These are phyloP conservation scores for Drosophila tsacasi DNA, from an alignment of 1,140 invertebrate species.

Conservation along the genomic window DNA sequence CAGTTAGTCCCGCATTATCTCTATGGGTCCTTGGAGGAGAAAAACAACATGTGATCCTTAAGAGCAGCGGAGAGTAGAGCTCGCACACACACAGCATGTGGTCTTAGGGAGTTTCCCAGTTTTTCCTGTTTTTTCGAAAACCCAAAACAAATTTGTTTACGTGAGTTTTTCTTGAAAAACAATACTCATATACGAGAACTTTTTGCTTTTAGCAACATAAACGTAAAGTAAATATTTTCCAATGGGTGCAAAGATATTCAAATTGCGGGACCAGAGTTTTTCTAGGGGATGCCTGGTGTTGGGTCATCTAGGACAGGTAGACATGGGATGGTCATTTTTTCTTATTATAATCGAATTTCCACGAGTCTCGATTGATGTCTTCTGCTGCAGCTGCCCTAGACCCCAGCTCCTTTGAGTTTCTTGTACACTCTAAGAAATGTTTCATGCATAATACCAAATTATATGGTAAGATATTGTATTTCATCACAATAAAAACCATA, in stretches of 20 bases:
- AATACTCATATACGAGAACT: slow-evolving; percentile 19
- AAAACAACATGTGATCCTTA: slow-evolving; percentile 55
- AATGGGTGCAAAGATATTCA: slow-evolving; percentile 54
- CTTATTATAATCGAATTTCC: slow-evolving; percentile 57
- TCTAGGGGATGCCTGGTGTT: background rate
- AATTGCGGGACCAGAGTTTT: slow-evolving; percentile 48
- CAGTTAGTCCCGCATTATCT: slow-evolving; percentile 37
- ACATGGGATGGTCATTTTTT: slow-evolving; percentile 47
- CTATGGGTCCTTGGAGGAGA: slow-evolving; percentile 22
- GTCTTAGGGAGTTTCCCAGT: slow-evolving; percentile 39
- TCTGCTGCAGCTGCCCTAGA: slow-evolving; percentile 19
- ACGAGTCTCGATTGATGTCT: slow-evolving; percentile 62
- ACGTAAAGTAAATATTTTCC: slow-evolving; percentile 58
- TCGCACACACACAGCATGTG: slow-evolving; percentile 60
- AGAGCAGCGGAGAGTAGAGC: slow-evolving; percentile 5
- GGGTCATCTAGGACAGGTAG: slow-evolving; percentile 23
- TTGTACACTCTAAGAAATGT: slow-evolving; percentile 7
- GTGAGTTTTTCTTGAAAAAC: slow-evolving; percentile 54
- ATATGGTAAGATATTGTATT: no score
- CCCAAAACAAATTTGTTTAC: slow-evolving; percentile 78
- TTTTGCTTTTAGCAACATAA: slow-evolving; percentile 53
- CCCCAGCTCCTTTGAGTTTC: slow-evolving; percentile 8
- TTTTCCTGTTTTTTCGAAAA: slow-evolving; percentile 20
- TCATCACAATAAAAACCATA: background rate
- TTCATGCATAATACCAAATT: no score